phyloP scores from a whole-genome alignment of 2,888 invertebrate genomes.

The Andrena bicolor region DNA sequence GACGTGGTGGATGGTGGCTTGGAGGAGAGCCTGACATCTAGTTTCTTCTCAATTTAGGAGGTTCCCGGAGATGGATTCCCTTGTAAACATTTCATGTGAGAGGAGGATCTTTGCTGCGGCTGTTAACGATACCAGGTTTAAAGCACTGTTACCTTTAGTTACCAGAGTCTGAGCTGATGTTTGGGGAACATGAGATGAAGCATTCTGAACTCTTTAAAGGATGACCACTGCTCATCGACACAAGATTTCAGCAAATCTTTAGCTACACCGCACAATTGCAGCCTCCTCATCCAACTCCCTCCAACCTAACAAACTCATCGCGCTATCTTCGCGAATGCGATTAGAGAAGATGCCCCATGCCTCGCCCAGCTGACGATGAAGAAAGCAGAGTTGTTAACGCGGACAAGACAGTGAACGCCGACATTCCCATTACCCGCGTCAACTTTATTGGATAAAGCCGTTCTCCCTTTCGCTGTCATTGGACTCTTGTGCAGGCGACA shows the following conservation, averaged over 20 bases:
- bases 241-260: no score
- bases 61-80: background rate
- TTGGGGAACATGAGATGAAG: no score
- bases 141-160: no score
- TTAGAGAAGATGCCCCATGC: background rate
- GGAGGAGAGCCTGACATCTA: background rate
- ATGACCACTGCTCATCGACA: background rate
- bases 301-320: background rate
- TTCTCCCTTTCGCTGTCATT: slow-evolving; percentile 68
- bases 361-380: slow-evolving; percentile 37
- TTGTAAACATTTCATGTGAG: no score
- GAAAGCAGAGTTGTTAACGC: slow-evolving; percentile 62
- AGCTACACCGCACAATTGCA: background rate
- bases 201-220: no score
- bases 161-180: no score
- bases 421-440: slow-evolving; percentile 70
- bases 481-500: slow-evolving; percentile 66
- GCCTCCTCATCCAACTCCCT: background rate
- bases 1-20: background rate
- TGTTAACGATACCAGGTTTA: no score
- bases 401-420: slow-evolving; percentile 57
- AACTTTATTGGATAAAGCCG: slow-evolving; percentile 72
- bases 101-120: no score
- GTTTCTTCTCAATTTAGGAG: background rate
- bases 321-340: background rate